Conservation (phyloP, 2,888 invertebrate species). For the Philereme transversata region DNA sequence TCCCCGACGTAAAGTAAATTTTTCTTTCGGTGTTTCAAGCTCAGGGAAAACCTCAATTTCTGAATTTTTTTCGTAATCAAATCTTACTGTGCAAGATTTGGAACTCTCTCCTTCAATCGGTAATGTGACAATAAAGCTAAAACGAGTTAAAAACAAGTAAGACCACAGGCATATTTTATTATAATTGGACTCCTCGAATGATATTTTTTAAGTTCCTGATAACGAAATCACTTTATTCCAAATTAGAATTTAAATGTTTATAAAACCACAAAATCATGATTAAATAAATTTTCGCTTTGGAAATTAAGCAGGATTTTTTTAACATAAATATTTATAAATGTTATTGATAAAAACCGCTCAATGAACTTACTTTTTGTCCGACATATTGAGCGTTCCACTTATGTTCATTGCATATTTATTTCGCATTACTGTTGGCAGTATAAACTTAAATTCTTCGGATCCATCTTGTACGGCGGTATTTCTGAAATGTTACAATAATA, state of each 20-base stretch:
- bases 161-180: background rate
- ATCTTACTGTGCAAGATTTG: constrained; percentile 6
- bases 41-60: background rate
- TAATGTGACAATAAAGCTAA: constrained; percentile 13
- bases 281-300: too few relatives aligned
- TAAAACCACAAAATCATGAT: too few relatives aligned
- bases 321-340: too few relatives aligned
- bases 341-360: too few relatives aligned
- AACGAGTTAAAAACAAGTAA: constrained; percentile 11
- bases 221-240: too few relatives aligned
- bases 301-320: too few relatives aligned
- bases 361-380: constrained; percentile 19
- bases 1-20: background rate
- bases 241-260: too few relatives aligned
- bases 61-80: constrained; percentile 5
- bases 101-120: constrained; percentile 3
- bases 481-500: constrained; percentile 11
- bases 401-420: constrained; percentile 5
- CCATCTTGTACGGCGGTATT: background rate
- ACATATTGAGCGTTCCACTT: constrained; percentile 11
- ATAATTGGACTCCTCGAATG: too few relatives aligned
- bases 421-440: constrained; percentile 12
- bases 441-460: constrained; percentile 6
- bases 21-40: background rate
- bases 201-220: too few relatives aligned